A percentile compares a stretch with the other conserved stretches of the same genome.
Conservation (phyloP, 2,888 invertebrate species). For the Cynaeus angustus region DNA sequence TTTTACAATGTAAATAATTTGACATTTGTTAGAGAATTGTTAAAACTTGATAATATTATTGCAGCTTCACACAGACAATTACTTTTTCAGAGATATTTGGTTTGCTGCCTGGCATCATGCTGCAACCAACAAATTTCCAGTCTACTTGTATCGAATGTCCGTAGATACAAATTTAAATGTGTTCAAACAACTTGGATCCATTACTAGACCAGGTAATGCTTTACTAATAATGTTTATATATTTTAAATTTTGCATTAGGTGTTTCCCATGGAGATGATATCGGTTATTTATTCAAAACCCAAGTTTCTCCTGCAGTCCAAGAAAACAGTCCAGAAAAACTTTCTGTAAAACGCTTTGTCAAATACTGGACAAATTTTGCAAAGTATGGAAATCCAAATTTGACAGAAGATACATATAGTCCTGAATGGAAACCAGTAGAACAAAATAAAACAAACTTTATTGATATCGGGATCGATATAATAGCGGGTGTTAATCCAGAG, state of each 20-base stretch:
- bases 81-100: conserved; percentile 58
- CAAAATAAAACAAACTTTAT: conserved; percentile 53
- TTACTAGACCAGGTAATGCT: background rate
- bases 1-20: conserved; percentile 21
- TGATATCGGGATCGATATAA: conserved; percentile 56
- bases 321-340: conserved; percentile 52
- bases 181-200: background rate
- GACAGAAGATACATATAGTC: background rate
- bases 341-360: conserved; percentile 52
- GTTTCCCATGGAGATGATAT: conserved; percentile 57
- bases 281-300: conserved; percentile 57
- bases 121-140: conserved; percentile 58
- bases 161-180: background rate
- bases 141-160: conserved; percentile 53
- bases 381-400: conserved; percentile 52
- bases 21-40: background rate
- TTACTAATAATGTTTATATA: background rate
- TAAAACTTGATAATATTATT: conserved; percentile 44
- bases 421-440: conserved; percentile 53
- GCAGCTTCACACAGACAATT: conserved; percentile 62
- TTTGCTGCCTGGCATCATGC: conserved; percentile 30
- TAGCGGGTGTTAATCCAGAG: conserved; percentile 55
- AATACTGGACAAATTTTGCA: conserved; percentile 60
- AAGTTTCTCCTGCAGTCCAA: conserved; percentile 47
- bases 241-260: conserved; percentile 40